Percentiles rank a stretch among this genome's conserved stretches.
phyloP scores from a whole-genome alignment of 2,797 vertebrate species.

The Coreius guichenoti region DNA sequence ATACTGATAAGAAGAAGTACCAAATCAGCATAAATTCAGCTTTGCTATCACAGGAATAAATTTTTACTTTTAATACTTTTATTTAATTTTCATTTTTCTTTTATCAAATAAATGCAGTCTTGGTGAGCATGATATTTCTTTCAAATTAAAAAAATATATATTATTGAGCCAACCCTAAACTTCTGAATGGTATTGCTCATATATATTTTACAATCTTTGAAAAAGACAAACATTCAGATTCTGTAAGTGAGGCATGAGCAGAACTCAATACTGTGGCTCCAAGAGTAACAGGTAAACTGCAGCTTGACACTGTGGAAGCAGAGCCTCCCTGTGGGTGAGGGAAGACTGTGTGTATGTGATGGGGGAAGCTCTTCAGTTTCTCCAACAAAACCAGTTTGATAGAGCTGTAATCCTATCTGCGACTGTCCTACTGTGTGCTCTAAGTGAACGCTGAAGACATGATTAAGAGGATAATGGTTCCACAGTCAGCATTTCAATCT shows the following conservation, averaged over 20 bases:
- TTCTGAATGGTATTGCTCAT: not conserved
- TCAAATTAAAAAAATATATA: not conserved
- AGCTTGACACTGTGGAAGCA: constrained; percentile 40
- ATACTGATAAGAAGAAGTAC: not conserved
- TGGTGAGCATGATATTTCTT: not conserved
- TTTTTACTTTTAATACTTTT: no score
- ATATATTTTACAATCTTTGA: not conserved
- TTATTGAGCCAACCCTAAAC: not conserved
- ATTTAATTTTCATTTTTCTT: no score
- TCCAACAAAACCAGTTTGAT: constrained; percentile 46
- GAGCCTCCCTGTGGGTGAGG: constrained; percentile 33
- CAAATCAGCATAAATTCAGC: no score
- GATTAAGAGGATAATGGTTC: constrained; percentile 25
- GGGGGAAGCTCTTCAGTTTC: constrained; percentile 42
- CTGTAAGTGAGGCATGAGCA: not conserved
- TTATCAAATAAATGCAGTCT: not conserved
- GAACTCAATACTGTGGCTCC: not conserved
- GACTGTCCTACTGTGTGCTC: constrained; percentile 34
- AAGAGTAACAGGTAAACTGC: constrained; percentile 23
- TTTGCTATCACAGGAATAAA: not conserved
- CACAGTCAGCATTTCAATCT: not conserved
- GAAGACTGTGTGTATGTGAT: constrained; percentile 34
- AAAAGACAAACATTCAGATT: not conserved
- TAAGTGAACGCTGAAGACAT: constrained; percentile 45
- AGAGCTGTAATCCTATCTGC: constrained; percentile 55